Conservation (phyloP, 1,140 invertebrate species). For the Sarcophaga peregrina region DNA sequence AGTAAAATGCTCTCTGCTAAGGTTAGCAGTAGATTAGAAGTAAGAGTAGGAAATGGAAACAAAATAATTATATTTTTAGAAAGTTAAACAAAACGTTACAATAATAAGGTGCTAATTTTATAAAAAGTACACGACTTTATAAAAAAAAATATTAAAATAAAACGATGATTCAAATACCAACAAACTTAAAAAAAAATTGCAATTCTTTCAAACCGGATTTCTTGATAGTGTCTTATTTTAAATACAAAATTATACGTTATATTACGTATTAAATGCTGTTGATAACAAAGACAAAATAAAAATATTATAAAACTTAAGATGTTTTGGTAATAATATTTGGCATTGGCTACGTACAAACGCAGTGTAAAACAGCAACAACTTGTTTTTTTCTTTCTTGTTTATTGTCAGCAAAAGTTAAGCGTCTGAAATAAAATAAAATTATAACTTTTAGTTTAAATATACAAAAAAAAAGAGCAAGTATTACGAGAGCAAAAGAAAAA, state of each 20-base stretch:
- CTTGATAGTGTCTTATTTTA: neutral
- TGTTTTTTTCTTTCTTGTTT: constrained; percentile 2
- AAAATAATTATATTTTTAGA: constrained; percentile 7
- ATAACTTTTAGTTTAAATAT: too few species aligned
- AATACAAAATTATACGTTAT: neutral
- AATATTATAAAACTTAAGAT: neutral
- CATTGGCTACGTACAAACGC: neutral
- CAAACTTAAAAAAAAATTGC: neutral
- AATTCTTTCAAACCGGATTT: constrained; percentile 4
- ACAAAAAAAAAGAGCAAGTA: too few species aligned
- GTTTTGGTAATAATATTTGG: constrained; percentile 4
- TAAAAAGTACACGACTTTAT: neutral
- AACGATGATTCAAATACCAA: neutral
- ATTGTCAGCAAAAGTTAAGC: neutral
- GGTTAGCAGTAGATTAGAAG: neutral
- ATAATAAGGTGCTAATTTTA: neutral
- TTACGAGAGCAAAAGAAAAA: too few species aligned
- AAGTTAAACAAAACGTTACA: neutral
- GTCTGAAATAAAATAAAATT: neutral
- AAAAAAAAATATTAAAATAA: neutral
- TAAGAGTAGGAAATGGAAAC: neutral
- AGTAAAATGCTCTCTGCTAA: neutral
- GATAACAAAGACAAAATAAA: neutral
- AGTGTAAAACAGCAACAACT: neutral
- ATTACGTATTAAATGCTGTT: neutral